Evolutionary conservation across 1,140 invertebrate species (phyloP).

Genomic region (Pectinophora gossypiella): DNA sequence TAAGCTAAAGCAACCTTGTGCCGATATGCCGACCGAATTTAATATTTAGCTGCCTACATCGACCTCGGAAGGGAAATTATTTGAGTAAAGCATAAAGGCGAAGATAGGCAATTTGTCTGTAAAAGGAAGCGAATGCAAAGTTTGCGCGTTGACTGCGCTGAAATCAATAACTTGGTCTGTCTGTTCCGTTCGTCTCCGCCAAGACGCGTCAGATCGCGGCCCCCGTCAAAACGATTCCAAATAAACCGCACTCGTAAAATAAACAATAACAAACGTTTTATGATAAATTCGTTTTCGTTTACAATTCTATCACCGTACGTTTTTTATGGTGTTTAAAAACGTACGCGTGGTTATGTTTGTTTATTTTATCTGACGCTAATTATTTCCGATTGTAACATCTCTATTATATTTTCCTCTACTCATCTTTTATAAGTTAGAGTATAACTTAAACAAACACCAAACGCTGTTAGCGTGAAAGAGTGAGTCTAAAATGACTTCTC

Average conservation of each 20-base stretch:
- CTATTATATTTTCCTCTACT: too few species aligned
- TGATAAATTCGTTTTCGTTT: neutral
- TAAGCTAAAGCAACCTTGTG: too few species aligned
- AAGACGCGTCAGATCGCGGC: neutral
- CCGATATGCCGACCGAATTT: too few species aligned
- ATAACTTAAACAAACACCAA: too few species aligned
- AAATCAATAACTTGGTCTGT: constrained; percentile 65
- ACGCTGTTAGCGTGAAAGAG: too few species aligned
- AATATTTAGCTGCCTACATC: neutral
- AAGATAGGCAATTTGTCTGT: constrained; percentile 42
- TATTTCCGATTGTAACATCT: too few species aligned
- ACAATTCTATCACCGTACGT: neutral
- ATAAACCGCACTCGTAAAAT: neutral
- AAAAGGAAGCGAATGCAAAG: constrained; percentile 46
- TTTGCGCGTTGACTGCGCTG: constrained; percentile 46
- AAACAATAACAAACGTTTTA: constrained; percentile 2
- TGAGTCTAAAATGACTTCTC: too few species aligned
- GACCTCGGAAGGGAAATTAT: neutral
- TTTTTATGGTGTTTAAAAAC: neutral
- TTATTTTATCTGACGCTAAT: too few species aligned
- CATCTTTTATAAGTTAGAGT: too few species aligned
- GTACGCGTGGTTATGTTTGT: constrained; percentile 8
- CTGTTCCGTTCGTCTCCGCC: neutral
- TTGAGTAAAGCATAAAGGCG: neutral
- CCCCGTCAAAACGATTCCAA: neutral